Base-by-base conservation (phyloP, 2,797 vertebrate species). In the Mus spretus region DNA sequence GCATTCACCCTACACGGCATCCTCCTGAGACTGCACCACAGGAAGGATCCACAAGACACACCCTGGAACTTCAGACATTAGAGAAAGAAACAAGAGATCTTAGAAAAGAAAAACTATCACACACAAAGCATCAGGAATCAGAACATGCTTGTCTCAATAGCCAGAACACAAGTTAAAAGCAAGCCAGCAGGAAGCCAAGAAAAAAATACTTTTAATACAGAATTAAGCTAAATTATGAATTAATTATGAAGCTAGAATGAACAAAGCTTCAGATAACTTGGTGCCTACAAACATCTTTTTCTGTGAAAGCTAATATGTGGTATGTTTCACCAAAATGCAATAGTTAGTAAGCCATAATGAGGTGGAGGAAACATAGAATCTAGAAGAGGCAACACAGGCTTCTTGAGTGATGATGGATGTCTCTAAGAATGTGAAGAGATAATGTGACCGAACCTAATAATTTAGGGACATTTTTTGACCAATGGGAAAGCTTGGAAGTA, bases 61-160 rank as follows among this genome's bases (percentile, higher is more conserved):
- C 5, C 50, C 2, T 22, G 24, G 70, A 59, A 89, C 61, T 72
- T 40, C 4, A 59, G 6, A 83, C 26, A n/a, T 55, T 2, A 37
- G 67, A 34, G 61, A 20, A 17, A 90, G 53, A 50, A 19, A 63
- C 20, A 65, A 90, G 40, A 77, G 40, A 9, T 28, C 75, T 81
- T n/a, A 75, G 19, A 87, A 91, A 85, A 93, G 70, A 70, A 70
- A 70, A 95, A 82, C 19, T 83, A 24, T 47, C 50, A 89, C 40
- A 44, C 17, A 75, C 50, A 80, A 65, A 91, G 34, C 4, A 72
- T 63, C 6, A 15, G 24, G 24, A 92, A 91, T 88, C 53, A 59
- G 78, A 84, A 85, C 20, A 37, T 28, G 40, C n/a, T 79, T 1
- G 19, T 79, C n/a, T 70, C 70, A 90, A 83, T 0, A 83, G 37